A percentile compares a stretch with the other conserved stretches of the same genome.
Evolutionary conservation across 23 tunicate species (phyloP).

Genomic region (Botrylloides violaceus): DNA sequence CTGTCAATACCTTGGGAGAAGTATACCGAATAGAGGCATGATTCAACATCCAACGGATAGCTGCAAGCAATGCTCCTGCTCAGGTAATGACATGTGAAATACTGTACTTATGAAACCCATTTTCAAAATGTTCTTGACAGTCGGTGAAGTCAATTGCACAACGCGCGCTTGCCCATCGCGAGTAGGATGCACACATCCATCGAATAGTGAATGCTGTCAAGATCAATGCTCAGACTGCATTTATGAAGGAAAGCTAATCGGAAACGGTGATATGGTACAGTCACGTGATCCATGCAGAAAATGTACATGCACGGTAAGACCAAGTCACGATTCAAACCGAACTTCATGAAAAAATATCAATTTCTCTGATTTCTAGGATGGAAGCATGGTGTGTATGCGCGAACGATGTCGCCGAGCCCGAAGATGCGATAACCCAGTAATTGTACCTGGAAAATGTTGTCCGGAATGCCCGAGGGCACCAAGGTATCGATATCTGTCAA

Average conservation of each 20-base stretch:
- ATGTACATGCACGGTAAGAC: conserved; percentile 60
- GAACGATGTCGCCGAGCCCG: conserved; percentile 26
- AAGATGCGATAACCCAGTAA: conserved; percentile 40
- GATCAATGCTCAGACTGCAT: conserved; percentile 64
- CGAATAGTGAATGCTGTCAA: conserved; percentile 51
- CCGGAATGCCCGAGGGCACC: conserved; percentile 36
- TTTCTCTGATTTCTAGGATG: too few species aligned
- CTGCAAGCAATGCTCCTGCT: conserved; percentile 59
- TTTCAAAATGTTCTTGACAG: conserved; percentile 19
- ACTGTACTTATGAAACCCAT: too few species aligned
- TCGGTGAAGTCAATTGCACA: conserved; percentile 32
- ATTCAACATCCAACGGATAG: conserved; percentile 37
- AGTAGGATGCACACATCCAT: conserved; percentile 50
- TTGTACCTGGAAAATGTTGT: conserved; percentile 37
- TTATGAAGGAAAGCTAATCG: conserved; percentile 29
- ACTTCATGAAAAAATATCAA: neutral
- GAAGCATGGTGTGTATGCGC: conserved; percentile 46
- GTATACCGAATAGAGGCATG: conserved; percentile 19
- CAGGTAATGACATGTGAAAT: conserved; percentile 21
- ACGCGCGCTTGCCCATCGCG: conserved; percentile 10
- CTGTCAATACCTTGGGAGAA: conserved; percentile 19
- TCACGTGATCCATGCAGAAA: conserved; percentile 31
- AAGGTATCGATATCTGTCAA: too few species aligned
- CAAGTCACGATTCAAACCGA: neutral
- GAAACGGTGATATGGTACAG: conserved; percentile 57